Conservation (phyloP, 1,140 invertebrate genomes). For the Bathynomus jamesi region DNA sequence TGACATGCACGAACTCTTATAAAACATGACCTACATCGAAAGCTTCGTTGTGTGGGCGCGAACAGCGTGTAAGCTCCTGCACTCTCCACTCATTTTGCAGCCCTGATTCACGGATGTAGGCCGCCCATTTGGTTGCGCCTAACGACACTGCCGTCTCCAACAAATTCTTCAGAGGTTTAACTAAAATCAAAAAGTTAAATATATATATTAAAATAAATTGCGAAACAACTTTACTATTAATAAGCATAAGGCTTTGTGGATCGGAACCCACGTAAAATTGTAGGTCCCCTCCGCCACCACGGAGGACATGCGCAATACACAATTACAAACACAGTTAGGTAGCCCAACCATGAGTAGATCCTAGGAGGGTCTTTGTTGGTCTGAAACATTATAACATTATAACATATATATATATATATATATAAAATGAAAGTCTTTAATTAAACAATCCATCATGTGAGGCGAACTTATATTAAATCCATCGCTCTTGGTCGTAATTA, state of each 20-base stretch:
- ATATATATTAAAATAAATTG: no score
- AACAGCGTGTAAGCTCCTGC: slow-evolving; percentile 48
- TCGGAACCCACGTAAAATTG: no score
- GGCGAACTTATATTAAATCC: background rate
- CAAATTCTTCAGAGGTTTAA: slow-evolving; percentile 48
- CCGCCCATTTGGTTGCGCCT: slow-evolving; percentile 46
- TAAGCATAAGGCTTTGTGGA: no score
- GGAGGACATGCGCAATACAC: no score
- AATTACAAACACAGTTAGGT: no score
- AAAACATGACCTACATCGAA: slow-evolving; percentile 48
- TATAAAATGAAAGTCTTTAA: background rate
- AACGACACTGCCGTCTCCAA: slow-evolving; percentile 47
- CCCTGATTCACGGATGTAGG: slow-evolving; percentile 45
- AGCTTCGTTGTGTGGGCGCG: slow-evolving; percentile 49
- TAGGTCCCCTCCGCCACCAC: no score
- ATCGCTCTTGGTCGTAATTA: no score
- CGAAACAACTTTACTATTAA: background rate
- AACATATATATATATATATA: slow-evolving; percentile 6
- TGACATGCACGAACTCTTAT: no score
- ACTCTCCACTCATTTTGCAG: slow-evolving; percentile 40
- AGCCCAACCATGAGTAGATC: no score
- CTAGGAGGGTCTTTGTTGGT: no score
- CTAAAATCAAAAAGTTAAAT: slow-evolving; percentile 39
- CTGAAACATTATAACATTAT: no score
- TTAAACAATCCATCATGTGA: background rate